Evolutionary conservation across 2,888 invertebrate genomes (phyloP).

Genomic region (Lamellibrachia satsuma): DNA sequence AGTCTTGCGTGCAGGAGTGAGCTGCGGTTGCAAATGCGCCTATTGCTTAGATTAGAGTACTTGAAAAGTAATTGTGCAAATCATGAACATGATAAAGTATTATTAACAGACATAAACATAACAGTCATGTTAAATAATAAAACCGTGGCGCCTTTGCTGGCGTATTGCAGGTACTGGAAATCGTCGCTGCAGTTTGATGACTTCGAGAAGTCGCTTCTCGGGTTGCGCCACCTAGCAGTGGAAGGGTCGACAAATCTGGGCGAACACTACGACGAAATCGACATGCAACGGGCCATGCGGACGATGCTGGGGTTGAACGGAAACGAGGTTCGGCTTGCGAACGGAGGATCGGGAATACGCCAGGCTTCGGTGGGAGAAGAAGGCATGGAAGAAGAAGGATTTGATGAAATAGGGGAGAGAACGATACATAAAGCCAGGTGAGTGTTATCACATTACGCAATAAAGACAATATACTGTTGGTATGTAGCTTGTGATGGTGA

Average conservation of each 20-base stretch:
- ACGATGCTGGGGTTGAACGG: conserved; percentile 17
- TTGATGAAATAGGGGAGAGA: neutral
- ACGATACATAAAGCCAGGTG: neutral
- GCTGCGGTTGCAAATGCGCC: too few relatives aligned
- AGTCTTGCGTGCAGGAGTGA: too few relatives aligned
- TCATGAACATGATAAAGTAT: neutral
- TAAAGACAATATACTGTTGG: neutral
- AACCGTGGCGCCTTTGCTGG: neutral
- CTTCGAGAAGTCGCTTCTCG: neutral
- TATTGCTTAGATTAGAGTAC: too few relatives aligned
- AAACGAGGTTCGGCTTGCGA: neutral
- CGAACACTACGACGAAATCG: conserved; percentile 18
- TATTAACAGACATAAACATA: neutral
- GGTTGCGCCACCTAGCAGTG: conserved; percentile 14
- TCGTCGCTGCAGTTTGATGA: neutral
- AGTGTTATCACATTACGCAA: neutral
- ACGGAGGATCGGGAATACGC: neutral
- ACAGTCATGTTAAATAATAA: neutral
- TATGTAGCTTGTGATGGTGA: conserved; percentile 8
- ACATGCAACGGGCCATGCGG: neutral
- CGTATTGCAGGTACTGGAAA: conserved; percentile 17
- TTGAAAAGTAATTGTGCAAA: too few relatives aligned
- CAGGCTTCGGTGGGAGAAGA: neutral
- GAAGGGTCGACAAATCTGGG: neutral
- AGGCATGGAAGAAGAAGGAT: neutral